Evolutionary conservation across 2,113 vertebrate species (phyloP).

Genomic region (Ibidorhyncha struthersii): DNA sequence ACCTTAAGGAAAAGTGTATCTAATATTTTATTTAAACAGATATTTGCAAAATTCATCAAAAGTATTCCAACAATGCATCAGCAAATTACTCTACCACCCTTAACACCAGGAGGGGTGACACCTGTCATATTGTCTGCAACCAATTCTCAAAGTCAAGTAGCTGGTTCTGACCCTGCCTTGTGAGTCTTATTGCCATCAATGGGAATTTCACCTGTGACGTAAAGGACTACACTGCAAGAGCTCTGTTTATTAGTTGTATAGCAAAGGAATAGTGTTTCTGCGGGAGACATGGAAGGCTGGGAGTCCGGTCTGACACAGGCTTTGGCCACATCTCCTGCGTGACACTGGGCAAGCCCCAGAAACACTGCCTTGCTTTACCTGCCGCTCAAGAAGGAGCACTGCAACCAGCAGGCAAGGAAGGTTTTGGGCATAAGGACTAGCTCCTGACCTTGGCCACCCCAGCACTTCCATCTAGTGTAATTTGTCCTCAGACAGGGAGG

Average conservation of each 20-base stretch:
- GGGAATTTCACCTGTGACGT: background rate
- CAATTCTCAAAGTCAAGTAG: background rate
- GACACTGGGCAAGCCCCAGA: background rate
- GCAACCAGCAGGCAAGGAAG: rapidly evolving
- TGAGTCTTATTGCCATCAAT: background rate
- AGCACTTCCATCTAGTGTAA: background rate
- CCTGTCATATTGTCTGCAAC: background rate
- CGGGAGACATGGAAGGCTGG: background rate
- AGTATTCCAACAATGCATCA: background rate
- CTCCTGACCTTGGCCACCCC: background rate
- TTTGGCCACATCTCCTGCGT: background rate
- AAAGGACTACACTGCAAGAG: background rate
- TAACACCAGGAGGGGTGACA: rapidly evolving
- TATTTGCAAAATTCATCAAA: slow-evolving; percentile 17
- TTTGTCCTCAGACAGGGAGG: background rate
- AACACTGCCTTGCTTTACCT: background rate
- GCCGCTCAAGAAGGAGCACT: background rate
- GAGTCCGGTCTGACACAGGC: background rate
- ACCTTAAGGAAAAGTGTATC: background rate
- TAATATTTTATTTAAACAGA: slow-evolving; percentile 31
- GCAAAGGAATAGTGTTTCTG: background rate
- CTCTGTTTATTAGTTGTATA: background rate
- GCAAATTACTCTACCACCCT: background rate
- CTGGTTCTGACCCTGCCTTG: background rate
- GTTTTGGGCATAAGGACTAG: background rate